Evolutionary conservation across 2,888 invertebrate species (phyloP), one percentile per base, ranked within the genome.

Genomic region (Dryomyza anilis): DNA sequence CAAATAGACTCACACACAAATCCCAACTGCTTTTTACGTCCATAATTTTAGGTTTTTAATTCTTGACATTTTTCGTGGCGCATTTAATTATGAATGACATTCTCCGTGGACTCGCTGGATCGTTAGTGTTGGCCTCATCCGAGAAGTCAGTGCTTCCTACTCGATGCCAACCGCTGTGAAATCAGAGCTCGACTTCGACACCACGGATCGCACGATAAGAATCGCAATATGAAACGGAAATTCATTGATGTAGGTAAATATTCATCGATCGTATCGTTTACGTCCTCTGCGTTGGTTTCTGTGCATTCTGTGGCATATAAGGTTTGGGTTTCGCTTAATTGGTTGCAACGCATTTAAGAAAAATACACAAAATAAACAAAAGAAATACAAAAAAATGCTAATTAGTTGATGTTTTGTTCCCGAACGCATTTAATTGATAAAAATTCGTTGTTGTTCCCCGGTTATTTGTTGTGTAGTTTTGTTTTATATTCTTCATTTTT

Each of bases 191-290:
- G n/a, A n/a, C n/a, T 65, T 60, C 63, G 52, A 67, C 56, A 61
- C 45, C 65, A 59, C 52, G 29, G 21, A 23, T 21, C 27, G 16
- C 50, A 10, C 27, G 52, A 58, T 58, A 58, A 52, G 30, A 27
- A 64, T 64, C 64, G 30, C 23, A 27, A 56, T 63, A 63, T 48
- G 48, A 21, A 77, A 76, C 77, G 78, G 73, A 77, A 61, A 75
- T 74, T 78, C 79, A 75, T 77, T 81, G 81, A 81, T 78, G 81
- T 80, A 79, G 79, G 79, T 81, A 79, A 79, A 79, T 79, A n/a
- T n/a, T n/a, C 81, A 80, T 81, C 78, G 78, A 72, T 73, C 71
- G 45, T 19, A 43, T 60, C 57, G 21, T 53, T 59, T 56, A 25
- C 29, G 39, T 58, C 55, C 56, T 43, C 33, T 46, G 8, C 65